Base-by-base conservation (phyloP, 2,797 vertebrate genomes). In the Galagoides demidoff region DNA sequence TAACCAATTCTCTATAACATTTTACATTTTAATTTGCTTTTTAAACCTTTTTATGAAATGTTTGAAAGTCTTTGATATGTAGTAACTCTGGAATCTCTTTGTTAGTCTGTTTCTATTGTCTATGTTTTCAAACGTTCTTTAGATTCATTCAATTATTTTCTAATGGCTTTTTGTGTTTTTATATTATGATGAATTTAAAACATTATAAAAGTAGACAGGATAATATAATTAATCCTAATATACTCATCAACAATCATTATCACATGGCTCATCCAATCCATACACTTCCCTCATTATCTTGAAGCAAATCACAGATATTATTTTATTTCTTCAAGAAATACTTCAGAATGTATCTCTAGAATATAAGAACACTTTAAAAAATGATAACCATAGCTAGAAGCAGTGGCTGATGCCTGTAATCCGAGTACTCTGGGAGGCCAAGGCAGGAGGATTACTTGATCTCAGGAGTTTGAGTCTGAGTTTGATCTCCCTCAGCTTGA, bases 261-360 rank as follows among this genome's bases (percentile, higher is more conserved):
- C 34, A 92, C 1, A 2, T 84, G 45, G 9, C 34, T 20, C 27
- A 92, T 84, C 55, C 17, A 6, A 20, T 61, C 34, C 14, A 76
- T 73, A 20, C 29, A 37, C 57, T 73, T 83, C 11, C 19, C 20
- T 76, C 25, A 66, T 37, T 52, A 49, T 84, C 76, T 76, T 84
- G 59, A 92, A 84, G n/a, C 57, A 84, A 59, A 55, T 84, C 9
- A 37, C 25, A 85, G 10, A 76, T 52, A 64, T 52, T 76, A 25
- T 52, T 6, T 64, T 39, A 76, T 57, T 66, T 78, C 22, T 66
- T 76, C 39, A 85, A 66, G 76, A 76, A 76, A 66, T 66, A 85
- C 25, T 92, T 92, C 43, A 66, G 34, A 74, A 74, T 52, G 34
- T 64, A 73, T 83, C 57, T 83, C 79, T 83, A 73, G 82, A 91